Evolutionary conservation across 2,797 vertebrate genomes (phyloP).

Genomic region (Schizopygopsis malacanthus): DNA sequence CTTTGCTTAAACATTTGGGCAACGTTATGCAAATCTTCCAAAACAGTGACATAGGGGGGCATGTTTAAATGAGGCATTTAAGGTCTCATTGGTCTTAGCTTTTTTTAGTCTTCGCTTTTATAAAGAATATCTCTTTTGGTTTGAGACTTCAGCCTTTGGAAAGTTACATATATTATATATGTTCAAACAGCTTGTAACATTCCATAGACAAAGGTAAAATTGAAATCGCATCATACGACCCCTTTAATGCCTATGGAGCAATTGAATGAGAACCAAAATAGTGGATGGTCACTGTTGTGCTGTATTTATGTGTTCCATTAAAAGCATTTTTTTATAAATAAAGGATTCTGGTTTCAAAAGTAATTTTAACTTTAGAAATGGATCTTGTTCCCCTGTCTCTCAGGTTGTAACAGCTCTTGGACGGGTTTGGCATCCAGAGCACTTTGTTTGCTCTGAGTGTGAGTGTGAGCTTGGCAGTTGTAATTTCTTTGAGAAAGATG

Average conservation of each 20-base stretch:
- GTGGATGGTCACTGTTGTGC: not conserved
- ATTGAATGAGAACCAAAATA: not conserved
- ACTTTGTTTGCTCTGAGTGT: constrained; percentile 89
- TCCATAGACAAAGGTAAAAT: too few relatives aligned
- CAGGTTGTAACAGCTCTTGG: constrained; percentile 93
- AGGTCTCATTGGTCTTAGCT: too few relatives aligned
- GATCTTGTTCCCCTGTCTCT: not conserved
- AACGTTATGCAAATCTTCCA: too few relatives aligned
- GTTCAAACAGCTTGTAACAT: too few relatives aligned
- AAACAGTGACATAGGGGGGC: too few relatives aligned
- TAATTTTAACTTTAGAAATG: not conserved
- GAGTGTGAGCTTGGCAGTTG: constrained; percentile 86
- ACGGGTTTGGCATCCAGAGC: constrained; percentile 91
- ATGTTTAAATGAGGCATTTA: too few relatives aligned
- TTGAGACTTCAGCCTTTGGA: too few relatives aligned
- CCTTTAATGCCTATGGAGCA: not conserved
- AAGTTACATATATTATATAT: too few relatives aligned
- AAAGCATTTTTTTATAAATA: not conserved
- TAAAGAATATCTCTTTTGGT: too few relatives aligned
- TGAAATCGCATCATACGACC: too few relatives aligned
- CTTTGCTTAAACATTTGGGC: too few relatives aligned
- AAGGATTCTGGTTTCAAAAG: not conserved
- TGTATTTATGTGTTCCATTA: not conserved
- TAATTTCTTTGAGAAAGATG: constrained; percentile 94
- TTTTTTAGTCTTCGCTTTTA: too few relatives aligned